These are phyloP conservation scores for Drosophila engyochracea DNA, from an alignment of 2,888 invertebrate species.

Conservation along the genomic window DNA sequence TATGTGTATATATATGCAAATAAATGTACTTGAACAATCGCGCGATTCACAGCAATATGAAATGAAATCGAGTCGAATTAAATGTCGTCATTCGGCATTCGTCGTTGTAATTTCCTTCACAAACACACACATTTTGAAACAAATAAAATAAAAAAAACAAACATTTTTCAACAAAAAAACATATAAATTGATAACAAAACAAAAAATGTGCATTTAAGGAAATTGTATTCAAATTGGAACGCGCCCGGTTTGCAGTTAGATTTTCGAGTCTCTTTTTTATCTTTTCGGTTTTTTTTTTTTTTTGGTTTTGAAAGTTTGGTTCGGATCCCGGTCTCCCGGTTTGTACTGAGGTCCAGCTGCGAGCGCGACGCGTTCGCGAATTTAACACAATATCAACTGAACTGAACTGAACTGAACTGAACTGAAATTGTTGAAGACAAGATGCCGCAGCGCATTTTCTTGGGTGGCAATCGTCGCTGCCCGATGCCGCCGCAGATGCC, in stretches of 20 bases:
- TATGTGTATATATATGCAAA: background rate
- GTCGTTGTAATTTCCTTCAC: background rate
- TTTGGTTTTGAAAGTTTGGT: background rate
- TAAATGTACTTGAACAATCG: background rate
- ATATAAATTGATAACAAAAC: background rate
- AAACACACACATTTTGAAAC: background rate
- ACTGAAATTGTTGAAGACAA: conserved; percentile 73
- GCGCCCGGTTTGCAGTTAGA: background rate
- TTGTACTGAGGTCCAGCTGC: conserved; percentile 40
- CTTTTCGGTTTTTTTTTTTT: too few relatives aligned
- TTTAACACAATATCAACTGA: conserved; percentile 79
- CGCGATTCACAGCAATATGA: background rate
- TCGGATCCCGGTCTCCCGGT: conserved; percentile 6
- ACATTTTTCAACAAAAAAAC: background rate
- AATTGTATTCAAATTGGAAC: background rate
- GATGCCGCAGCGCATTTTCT: conserved; percentile 74
- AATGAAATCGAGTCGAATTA: background rate
- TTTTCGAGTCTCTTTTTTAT: background rate
- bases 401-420: conserved; percentile 30
- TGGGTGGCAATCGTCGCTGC: conserved; percentile 63
- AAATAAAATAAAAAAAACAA: background rate
- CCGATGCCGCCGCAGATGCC: conserved; percentile 24
- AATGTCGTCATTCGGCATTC: conserved; percentile 9
- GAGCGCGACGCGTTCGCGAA: conserved; percentile 79
- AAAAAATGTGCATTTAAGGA: background rate